phyloP scores from a whole-genome alignment of 2,888 invertebrate species.

The Hirtodrosophila histrioides region DNA sequence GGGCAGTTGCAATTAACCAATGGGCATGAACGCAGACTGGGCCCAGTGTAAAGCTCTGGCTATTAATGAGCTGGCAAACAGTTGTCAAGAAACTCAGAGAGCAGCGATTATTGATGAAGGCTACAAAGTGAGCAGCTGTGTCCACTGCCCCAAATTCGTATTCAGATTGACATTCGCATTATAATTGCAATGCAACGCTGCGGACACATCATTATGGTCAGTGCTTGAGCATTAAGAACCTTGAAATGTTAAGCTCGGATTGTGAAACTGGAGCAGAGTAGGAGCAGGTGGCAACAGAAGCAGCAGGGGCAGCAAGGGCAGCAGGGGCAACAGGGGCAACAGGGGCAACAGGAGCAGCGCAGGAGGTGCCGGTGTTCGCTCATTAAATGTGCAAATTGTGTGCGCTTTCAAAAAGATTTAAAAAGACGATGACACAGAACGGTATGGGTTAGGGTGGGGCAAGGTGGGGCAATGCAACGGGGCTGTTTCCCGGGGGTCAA shows the following conservation, averaged over 20 bases:
- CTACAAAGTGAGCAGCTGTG: neutral
- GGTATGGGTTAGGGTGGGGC: neutral
- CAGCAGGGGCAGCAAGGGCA: too few relatives aligned
- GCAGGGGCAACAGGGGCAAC: neutral
- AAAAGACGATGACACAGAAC: slow-evolving; percentile 29
- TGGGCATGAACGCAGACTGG: too few relatives aligned
- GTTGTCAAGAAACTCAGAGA: too few relatives aligned
- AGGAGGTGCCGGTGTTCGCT: slow-evolving; percentile 16
- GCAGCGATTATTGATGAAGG: slow-evolving; percentile 1
- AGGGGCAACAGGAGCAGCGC: neutral
- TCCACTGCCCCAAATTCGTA: slow-evolving; percentile 13
- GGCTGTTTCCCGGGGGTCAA: slow-evolving; percentile 22
- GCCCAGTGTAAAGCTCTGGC: too few relatives aligned
- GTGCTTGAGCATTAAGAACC: slow-evolving; percentile 51
- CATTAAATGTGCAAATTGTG: slow-evolving; percentile 67
- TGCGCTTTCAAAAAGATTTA: slow-evolving; percentile 53
- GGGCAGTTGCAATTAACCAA: too few relatives aligned
- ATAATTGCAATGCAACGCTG: slow-evolving; percentile 48
- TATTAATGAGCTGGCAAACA: too few relatives aligned
- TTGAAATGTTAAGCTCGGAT: slow-evolving; percentile 29
- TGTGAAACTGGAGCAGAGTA: neutral
- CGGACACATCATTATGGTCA: slow-evolving; percentile 61
- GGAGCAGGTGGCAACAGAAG: neutral
- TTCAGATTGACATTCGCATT: slow-evolving; percentile 16
- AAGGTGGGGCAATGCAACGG: neutral